A percentile compares a stretch with the other conserved stretches of the same genome.
Evolutionary conservation across 2,888 invertebrate genomes (phyloP).

Genomic region (Acanthosoma haemorrhoidale): DNA sequence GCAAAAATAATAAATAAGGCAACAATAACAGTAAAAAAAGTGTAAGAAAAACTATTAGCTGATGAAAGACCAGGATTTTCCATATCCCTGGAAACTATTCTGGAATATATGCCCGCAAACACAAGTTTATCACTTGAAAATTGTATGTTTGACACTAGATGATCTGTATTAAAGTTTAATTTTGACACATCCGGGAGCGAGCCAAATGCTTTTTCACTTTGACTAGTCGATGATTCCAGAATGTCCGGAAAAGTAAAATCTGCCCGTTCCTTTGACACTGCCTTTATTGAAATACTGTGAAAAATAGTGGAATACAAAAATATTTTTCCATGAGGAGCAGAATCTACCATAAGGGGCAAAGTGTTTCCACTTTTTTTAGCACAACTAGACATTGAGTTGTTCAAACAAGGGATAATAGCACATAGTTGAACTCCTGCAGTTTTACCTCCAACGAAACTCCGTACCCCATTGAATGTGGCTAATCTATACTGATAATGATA

Average conservation of each 20-base stretch:
- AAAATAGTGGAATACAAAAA: neutral
- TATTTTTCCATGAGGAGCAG: neutral
- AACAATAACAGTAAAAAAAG: neutral
- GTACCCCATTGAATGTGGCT: slow-evolving; percentile 28
- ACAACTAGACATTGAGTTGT: slow-evolving; percentile 27
- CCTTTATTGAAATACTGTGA: neutral
- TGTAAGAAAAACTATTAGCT: neutral
- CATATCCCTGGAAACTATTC: slow-evolving; percentile 22
- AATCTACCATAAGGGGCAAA: neutral
- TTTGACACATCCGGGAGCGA: neutral
- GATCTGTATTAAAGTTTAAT: neutral
- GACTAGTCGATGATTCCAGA: neutral
- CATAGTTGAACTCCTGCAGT: slow-evolving; percentile 32
- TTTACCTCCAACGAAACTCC: slow-evolving; percentile 19
- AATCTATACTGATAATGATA: slow-evolving; percentile 29
- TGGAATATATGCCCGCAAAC: slow-evolving; percentile 6
- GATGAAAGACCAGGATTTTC: neutral
- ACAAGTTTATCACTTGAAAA: neutral
- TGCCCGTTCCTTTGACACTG: neutral
- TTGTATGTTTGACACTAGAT: neutral
- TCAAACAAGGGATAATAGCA: slow-evolving; percentile 29
- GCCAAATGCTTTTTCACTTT: neutral
- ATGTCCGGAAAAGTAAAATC: neutral
- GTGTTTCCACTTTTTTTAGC: neutral
- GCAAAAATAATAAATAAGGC: neutral